phyloP scores from a whole-genome alignment of 2,113 vertebrate genomes.

The Cacatua alba region DNA sequence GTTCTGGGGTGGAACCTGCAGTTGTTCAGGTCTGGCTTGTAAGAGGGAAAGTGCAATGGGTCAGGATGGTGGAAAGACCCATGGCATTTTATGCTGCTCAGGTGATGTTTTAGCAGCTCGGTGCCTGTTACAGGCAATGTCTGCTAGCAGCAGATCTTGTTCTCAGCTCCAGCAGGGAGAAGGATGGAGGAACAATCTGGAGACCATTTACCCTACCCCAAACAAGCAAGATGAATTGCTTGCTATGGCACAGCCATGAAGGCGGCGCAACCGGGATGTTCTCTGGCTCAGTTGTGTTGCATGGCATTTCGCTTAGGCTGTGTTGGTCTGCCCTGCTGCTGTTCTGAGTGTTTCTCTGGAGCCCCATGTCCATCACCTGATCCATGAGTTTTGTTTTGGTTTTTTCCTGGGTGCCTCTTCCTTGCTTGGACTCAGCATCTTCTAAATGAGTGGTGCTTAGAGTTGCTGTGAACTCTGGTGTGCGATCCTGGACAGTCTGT shows the following conservation, averaged over 20 bases:
- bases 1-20: background rate
- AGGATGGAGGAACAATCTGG: background rate
- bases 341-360: background rate
- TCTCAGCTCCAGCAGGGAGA: background rate
- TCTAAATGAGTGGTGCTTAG: background rate
- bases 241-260: fast-evolving
- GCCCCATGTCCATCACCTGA: background rate
- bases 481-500: background rate
- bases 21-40: background rate
- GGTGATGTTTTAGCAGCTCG: background rate
- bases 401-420: background rate
- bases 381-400: background rate
- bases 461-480: background rate
- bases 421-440: background rate
- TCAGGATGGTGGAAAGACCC: background rate
- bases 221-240: background rate
- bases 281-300: background rate
- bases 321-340: background rate
- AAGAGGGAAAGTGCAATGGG: background rate
- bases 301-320: background rate
- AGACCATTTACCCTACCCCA: background rate
- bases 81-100: background rate
- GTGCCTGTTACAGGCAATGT: background rate
- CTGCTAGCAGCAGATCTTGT: background rate
- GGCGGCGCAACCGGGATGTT: fast-evolving